Evolutionary conservation across 1,140 invertebrate species (phyloP), one percentile per base, ranked within the genome.

Genomic region (Euura saliciscinereae): DNA sequence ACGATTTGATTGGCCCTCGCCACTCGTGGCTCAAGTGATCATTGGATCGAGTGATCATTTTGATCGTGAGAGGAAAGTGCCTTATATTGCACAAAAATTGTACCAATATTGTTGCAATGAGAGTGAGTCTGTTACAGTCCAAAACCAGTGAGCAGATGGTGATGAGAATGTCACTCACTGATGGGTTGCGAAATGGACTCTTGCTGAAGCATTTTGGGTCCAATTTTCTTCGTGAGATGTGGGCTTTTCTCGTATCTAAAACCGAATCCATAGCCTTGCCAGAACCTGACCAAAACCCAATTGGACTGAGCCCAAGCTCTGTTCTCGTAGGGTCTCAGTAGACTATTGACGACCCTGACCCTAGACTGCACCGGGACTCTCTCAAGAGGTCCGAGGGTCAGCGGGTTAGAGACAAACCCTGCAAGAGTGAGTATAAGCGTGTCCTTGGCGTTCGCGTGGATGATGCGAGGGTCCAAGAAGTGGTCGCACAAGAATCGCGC

Each of bases 291-390:
- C 5, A 97, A 83, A 66, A 96, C 91, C 93, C 94, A 96, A 85
- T 96, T 96, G 45, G 93, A 94, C 77, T 96, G 94, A 0, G 94
- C 94, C 95, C 95, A 96, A 0, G 94, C 93, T 45, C 94, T 87
- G 78, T 94, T 94, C 80, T 96, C 94, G 81, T 95, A 96, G 1
- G 95, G 94, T 28, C 91, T 89, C 7, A 95, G 84, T 43, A 96
- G 83, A 73, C 91, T 91, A 13, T 89, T 88, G 0, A 95, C 89
- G 85, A 96, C 90, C 6, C 85, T 87, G 65, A 89, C 80, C 74
- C 81, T 76, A 7, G 80, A 84, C 65, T 90, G 86, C 73, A 86
- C 67, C 2, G 90, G 89, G 65, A 93, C 88, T 66, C 82, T 88
- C 80, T 95, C 94, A n/a, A 94, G 77, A 2, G 90, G 89, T 44